Evolutionary conservation across 2,797 vertebrate species (phyloP).

Genomic region (Sebastes iracundus): DNA sequence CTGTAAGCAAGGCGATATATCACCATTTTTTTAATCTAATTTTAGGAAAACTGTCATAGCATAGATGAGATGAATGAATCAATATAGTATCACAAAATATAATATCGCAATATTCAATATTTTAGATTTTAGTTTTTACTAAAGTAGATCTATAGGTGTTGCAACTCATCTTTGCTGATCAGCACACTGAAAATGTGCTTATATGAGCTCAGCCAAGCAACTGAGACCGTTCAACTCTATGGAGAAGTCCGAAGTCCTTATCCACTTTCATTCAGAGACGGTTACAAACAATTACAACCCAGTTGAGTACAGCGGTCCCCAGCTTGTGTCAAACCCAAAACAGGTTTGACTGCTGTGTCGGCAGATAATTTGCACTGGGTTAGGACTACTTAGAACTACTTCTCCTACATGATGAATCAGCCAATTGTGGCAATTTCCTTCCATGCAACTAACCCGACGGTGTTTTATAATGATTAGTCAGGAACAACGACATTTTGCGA

Average conservation of each 20-base stretch:
- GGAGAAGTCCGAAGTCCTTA: not conserved
- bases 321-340: not conserved
- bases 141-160: not conserved
- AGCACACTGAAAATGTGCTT: not conserved
- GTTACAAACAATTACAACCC: not conserved
- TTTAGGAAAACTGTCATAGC: too few species aligned
- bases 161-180: not conserved
- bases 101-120: too few species aligned
- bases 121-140: not conserved
- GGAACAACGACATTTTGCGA: not conserved
- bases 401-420: not conserved
- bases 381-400: too few species aligned
- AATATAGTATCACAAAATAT: too few species aligned
- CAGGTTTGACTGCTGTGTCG: not conserved
- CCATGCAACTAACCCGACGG: not conserved
- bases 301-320: not conserved
- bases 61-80: too few species aligned
- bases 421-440: not conserved
- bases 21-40: fast-evolving
- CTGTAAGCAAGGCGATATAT: too few species aligned
- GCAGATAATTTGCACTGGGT: not conserved
- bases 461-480: not conserved
- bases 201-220: not conserved
- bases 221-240: not conserved
- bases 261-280: not conserved